These are phyloP conservation scores for Turnix velox DNA, from an alignment of 2,113 vertebrate species.

Conservation along the genomic window DNA sequence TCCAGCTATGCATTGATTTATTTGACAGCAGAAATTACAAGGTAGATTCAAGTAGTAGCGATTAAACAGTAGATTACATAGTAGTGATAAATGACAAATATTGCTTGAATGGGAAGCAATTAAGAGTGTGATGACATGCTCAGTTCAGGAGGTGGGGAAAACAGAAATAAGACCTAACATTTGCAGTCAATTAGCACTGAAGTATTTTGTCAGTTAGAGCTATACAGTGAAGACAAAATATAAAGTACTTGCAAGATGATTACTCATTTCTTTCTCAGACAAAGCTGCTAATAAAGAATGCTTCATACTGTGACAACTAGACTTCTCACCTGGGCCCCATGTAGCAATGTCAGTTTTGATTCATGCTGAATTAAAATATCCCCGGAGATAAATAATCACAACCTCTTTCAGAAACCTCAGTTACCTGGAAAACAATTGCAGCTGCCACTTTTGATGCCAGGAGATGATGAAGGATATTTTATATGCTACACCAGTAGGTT, in stretches of 20 bases:
- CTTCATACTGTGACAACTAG: neutral
- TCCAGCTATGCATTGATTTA: neutral
- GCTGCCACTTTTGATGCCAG: neutral
- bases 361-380: neutral
- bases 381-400: neutral
- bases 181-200: neutral
- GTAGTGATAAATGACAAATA: neutral
- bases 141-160: neutral
- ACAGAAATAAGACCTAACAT: neutral
- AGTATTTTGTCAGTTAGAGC: constrained; percentile 39
- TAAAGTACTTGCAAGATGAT: neutral
- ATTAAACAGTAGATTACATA: neutral
- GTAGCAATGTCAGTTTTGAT: neutral
- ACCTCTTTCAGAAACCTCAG: neutral
- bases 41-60: neutral
- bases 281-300: neutral
- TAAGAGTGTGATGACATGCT: neutral
- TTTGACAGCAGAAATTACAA: neutral
- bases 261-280: neutral
- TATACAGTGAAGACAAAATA: neutral
- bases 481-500: neutral
- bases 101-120: neutral
- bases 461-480: neutral
- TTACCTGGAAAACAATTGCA: neutral
- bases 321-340: neutral